A percentile compares a stretch with the other conserved stretches of the same genome.
Conservation (phyloP, 2,113 vertebrate genomes). For the Cisticola juncidis region DNA sequence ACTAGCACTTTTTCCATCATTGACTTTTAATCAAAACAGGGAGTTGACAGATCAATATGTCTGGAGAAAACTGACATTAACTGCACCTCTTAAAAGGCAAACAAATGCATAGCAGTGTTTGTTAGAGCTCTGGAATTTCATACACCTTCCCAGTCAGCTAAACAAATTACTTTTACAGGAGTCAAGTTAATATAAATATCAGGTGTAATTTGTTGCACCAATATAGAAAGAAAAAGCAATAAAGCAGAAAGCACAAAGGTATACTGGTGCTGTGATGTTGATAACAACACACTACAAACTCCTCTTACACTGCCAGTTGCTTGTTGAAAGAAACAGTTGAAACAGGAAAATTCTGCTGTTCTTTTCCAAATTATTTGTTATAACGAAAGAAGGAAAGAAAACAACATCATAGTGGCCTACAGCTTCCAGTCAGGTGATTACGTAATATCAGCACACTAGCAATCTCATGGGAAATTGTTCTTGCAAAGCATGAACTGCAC, state of each 20-base stretch:
- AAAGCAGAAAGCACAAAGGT: neutral
- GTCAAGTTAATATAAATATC: neutral
- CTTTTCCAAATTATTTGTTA: neutral
- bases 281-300: neutral
- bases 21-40: neutral
- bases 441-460: neutral
- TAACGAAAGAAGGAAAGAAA: neutral
- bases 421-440: neutral
- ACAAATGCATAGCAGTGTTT: neutral
- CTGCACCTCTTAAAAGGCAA: neutral
- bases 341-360: neutral
- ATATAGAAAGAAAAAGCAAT: neutral
- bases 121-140: neutral
- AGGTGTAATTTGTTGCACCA: neutral
- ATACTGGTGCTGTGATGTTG: rapidly evolving
- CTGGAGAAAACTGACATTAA: neutral
- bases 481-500: neutral
- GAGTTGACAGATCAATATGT: rapidly evolving
- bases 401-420: neutral
- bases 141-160: neutral
- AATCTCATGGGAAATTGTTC: neutral
- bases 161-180: neutral
- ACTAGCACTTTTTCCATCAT: neutral
- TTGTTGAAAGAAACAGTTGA: neutral
- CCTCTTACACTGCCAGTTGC: neutral